Percentiles rank a stretch among this genome's conserved stretches.
phyloP scores from a whole-genome alignment of 2,888 invertebrate species.

The Julus scanicus region DNA sequence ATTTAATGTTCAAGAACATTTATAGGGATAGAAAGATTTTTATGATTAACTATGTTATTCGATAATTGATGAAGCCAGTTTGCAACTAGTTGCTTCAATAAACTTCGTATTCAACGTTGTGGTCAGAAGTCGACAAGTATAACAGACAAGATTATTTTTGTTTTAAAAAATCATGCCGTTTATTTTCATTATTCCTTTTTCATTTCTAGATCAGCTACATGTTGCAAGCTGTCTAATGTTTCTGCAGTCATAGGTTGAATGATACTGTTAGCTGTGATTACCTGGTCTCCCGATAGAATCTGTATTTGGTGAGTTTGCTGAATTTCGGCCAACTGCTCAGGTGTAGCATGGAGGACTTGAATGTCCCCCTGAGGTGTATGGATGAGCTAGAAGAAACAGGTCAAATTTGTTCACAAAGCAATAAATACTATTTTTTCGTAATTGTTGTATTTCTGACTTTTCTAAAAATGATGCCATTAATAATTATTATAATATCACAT shows the following conservation, averaged over 20 bases:
- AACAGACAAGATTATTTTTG: too few species aligned
- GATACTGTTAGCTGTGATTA: constrained; percentile 56
- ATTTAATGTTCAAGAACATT: too few species aligned
- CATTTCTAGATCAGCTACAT: not conserved
- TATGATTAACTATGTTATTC: too few species aligned
- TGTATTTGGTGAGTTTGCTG: constrained; percentile 66
- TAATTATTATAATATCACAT: too few species aligned
- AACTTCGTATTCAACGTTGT: too few species aligned
- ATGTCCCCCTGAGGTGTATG: constrained; percentile 63
- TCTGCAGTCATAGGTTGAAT: constrained; percentile 6
- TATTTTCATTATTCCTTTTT: not conserved
- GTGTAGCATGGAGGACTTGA: constrained; percentile 67
- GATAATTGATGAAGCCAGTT: too few species aligned
- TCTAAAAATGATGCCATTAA: too few species aligned
- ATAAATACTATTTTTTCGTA: too few species aligned
- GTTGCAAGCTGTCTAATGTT: not conserved
- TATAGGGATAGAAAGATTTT: too few species aligned
- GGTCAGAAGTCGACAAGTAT: too few species aligned
- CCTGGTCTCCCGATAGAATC: constrained; percentile 64
- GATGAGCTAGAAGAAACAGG: constrained; percentile 57
- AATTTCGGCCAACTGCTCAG: constrained; percentile 66
- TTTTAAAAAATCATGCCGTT: not conserved
- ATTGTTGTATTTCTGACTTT: too few species aligned
- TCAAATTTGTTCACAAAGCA: not conserved
- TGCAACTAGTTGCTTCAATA: too few species aligned